Base-by-base conservation (phyloP, 2,113 vertebrate species). In the Coryphaenoides rupestris region DNA sequence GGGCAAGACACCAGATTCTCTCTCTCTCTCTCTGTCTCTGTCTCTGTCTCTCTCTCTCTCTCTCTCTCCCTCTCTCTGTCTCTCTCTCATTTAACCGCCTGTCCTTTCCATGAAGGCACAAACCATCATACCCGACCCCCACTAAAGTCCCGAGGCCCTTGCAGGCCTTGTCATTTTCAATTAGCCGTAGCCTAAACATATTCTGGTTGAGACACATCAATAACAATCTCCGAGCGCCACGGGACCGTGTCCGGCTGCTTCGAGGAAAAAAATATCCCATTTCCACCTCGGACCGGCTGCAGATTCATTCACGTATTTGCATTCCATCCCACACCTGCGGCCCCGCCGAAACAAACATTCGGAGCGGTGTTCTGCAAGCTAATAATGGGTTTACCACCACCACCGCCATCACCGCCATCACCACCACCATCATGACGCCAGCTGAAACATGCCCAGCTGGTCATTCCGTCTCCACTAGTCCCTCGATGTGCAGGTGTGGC, bases 101-200 rank as follows among this genome's bases (percentile, higher is more conserved):
- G n/a, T n/a, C n/a, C n/a, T n/a, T n/a, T n/a, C n/a, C n/a, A n/a
- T n/a, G n/a, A n/a, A n/a, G n/a, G n/a, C n/a, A n/a, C n/a, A n/a
- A n/a, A n/a, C n/a, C n/a, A n/a, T n/a, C n/a, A n/a, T n/a, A n/a
- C 28, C 28, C 28, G 5, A 5, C 28, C 3, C 28, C 28, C 28
- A 9, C 2, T 33, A 33, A 33, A 63, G 70, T 53, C 40, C 72
- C 76, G 66, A 73, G 56, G 65, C 72, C 74, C 73, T 22, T 55
- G 6, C 57, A 60, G 62, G 72, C 72, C 56, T 69, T 84, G 86
- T 85, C 84, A 70, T 83, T 84, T 88, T 80, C 83, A 82, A 86
- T 88, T 86, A 84, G 81, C 78, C 16, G 12, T 53, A 70, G 62
- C 62, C 68, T 70, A 60, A 77, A 75, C 33, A 28, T 60, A 63